Conservation (phyloP, 2,113 vertebrate species). For the Leptobrachium leishanense region DNA sequence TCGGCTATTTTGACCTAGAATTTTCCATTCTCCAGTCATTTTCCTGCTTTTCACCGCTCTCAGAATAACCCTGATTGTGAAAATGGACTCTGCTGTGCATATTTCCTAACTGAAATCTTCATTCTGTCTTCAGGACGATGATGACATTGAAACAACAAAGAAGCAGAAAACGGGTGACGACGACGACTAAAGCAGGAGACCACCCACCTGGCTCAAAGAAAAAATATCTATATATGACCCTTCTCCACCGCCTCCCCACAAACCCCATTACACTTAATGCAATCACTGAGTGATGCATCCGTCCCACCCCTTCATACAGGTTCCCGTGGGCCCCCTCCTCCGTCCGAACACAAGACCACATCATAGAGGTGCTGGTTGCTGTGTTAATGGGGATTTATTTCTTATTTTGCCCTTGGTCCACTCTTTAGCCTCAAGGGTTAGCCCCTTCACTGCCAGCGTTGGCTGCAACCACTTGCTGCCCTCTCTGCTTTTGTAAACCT, state of each 20-base stretch:
- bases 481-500: constrained; percentile 58
- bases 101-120: too few relatives aligned
- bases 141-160: constrained; percentile 86
- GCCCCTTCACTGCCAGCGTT: constrained; percentile 50
- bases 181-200: constrained; percentile 82
- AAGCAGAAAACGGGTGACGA: constrained; percentile 94
- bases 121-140: constrained; percentile 61
- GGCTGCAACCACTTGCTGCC: constrained; percentile 56
- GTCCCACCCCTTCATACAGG: constrained; percentile 59
- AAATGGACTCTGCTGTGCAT: too few relatives aligned
- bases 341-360: constrained; percentile 50
- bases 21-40: too few relatives aligned
- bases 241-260: constrained; percentile 45
- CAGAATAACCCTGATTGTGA: too few relatives aligned
- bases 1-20: too few relatives aligned
- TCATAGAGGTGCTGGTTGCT: neutral
- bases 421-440: constrained; percentile 51
- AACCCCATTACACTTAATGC: constrained; percentile 56
- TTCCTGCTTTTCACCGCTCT: too few relatives aligned
- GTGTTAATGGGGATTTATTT: constrained; percentile 31
- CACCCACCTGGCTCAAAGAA: constrained; percentile 60
- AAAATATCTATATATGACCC: constrained; percentile 42
- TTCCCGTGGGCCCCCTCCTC: constrained; percentile 35
- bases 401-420: constrained; percentile 9
- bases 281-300: constrained; percentile 70